Conservation (phyloP, 2,888 invertebrate species). For the Conops quadrifasciatus region DNA sequence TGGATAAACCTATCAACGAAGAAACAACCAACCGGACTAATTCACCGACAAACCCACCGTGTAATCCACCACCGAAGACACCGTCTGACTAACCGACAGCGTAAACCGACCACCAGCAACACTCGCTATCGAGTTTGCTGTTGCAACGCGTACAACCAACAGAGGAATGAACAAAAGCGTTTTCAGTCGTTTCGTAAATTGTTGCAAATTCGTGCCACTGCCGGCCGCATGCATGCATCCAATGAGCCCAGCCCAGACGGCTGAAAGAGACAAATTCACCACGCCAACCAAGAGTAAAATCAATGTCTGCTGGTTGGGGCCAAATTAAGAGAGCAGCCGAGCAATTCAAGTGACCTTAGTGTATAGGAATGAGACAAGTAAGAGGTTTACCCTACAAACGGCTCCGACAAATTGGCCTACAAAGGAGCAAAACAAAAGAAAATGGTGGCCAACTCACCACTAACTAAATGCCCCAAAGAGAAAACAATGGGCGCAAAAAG, state of each 20-base stretch:
- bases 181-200: background rate
- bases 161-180: constrained; percentile 29
- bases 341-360: too few species aligned
- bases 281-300: background rate
- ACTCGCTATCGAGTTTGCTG: constrained; percentile 9
- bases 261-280: constrained; percentile 4
- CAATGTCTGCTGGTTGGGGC: background rate
- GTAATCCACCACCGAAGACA: background rate
- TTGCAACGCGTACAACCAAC: constrained; percentile 26
- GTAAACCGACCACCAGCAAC: background rate
- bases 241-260: constrained; percentile 1
- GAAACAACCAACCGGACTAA: too few species aligned
- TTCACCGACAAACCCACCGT: background rate
- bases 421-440: too few species aligned
- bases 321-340: background rate
- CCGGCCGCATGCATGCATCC: constrained; percentile 2
- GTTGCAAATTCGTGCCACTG: constrained; percentile 21
- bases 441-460: too few species aligned
- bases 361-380: too few species aligned
- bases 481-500: too few species aligned
- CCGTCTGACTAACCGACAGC: background rate
- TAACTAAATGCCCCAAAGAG: too few species aligned
- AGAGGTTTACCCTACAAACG: too few species aligned
- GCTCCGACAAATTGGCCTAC: too few species aligned
- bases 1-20: background rate